Evolutionary conservation across 1,140 invertebrate genomes (phyloP).

Genomic region (Adelges cooleyi): DNA sequence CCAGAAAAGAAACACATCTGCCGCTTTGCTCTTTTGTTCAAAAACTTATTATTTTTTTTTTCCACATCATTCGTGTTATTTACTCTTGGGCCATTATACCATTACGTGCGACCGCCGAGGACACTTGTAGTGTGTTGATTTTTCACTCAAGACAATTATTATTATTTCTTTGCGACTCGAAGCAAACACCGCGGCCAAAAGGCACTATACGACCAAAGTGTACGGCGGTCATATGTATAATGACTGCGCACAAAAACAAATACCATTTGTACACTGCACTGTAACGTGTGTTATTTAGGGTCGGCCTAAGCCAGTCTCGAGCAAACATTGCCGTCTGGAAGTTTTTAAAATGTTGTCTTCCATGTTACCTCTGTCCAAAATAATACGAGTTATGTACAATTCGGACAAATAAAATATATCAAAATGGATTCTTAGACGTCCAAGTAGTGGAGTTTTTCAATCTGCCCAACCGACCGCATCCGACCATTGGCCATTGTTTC

Average conservation of each 20-base stretch:
- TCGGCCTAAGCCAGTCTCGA: too few species aligned
- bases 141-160: constrained; percentile 1
- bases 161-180: background rate
- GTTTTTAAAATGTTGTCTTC: too few species aligned
- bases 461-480: too few species aligned
- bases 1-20: constrained; percentile 4
- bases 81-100: constrained; percentile 3
- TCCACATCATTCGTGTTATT: background rate
- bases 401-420: too few species aligned
- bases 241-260: background rate
- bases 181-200: background rate
- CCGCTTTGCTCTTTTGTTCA: constrained; percentile 18
- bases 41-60: background rate
- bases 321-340: too few species aligned
- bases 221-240: background rate
- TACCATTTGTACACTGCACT: background rate
- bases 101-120: background rate
- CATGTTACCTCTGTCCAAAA: too few species aligned
- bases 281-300: too few species aligned
- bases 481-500: too few species aligned
- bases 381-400: too few species aligned
- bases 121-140: constrained; percentile 13
- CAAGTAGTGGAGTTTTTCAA: too few species aligned
- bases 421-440: too few species aligned
- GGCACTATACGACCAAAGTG: background rate